Conservation (phyloP, 2,888 invertebrate species). For the Pristionchus mayeri region DNA sequence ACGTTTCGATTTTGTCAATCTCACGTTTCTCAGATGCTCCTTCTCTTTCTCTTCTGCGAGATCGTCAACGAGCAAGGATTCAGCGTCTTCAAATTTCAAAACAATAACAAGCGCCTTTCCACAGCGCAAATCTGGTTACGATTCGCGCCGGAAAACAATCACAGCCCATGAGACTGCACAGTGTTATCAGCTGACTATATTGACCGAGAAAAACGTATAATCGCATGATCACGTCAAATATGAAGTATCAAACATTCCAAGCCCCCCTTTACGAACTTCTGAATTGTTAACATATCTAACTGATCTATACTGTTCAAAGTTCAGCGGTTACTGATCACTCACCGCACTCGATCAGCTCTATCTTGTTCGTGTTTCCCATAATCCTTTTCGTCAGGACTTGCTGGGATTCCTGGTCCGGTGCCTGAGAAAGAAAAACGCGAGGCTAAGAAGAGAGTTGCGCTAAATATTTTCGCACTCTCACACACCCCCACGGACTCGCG, state of each 20-base stretch:
- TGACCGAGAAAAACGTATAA: no score
- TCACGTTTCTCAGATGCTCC: slow-evolving; percentile 24
- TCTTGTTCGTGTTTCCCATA: slow-evolving; percentile 17
- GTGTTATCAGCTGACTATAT: slow-evolving; percentile 5
- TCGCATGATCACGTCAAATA: background rate
- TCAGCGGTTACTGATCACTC: background rate
- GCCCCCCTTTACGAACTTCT: no score
- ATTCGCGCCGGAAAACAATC: background rate
- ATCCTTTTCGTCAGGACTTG: slow-evolving; percentile 26
- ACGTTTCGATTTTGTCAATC: background rate
- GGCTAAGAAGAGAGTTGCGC: background rate
- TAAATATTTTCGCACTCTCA: slow-evolving; percentile 7
- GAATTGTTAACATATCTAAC: no score
- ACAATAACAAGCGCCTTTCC: no score
- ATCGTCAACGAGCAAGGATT: slow-evolving; percentile 45
- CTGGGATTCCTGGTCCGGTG: slow-evolving; percentile 6
- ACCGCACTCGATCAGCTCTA: slow-evolving; percentile 45
- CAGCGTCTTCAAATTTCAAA: no score
- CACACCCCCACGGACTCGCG: slow-evolving; percentile 24
- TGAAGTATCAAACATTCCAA: no score
- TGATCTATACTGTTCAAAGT: background rate
- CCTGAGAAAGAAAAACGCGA: background rate
- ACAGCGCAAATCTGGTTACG: no score
- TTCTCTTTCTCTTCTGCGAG: background rate
- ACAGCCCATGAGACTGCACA: background rate